phyloP scores from a whole-genome alignment of 2,888 invertebrate species.

The Drosophila picticornis region DNA sequence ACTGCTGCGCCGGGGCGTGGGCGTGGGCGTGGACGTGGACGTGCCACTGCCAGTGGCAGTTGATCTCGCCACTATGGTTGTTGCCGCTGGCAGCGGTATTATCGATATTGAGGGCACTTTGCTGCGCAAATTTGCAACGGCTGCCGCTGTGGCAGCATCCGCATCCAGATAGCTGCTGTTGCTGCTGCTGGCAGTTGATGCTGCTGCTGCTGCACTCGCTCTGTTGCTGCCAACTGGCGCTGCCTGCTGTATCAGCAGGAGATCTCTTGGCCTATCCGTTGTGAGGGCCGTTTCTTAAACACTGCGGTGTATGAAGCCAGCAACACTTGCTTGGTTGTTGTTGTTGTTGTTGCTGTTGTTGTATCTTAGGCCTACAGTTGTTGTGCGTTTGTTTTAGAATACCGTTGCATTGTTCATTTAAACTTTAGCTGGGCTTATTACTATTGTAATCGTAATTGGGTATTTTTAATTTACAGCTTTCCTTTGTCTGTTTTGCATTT shows the following conservation, averaged over 20 bases:
- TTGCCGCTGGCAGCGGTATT: slow-evolving; percentile 81
- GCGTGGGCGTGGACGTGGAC: slow-evolving; percentile 30
- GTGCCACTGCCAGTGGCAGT: slow-evolving; percentile 7
- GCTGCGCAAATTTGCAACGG: slow-evolving; percentile 79
- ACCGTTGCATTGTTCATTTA: not conserved
- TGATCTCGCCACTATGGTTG: slow-evolving; percentile 53
- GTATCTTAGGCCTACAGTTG: not conserved
- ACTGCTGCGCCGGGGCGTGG: slow-evolving; percentile 42
- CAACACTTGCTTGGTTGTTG: slow-evolving; percentile 26
- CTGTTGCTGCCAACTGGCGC: slow-evolving; percentile 62
- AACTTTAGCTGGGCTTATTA: not conserved
- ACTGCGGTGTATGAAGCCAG: slow-evolving; percentile 13
- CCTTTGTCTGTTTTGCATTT: not conserved
- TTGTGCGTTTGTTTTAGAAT: slow-evolving; percentile 14
- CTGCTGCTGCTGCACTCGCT: slow-evolving; percentile 27
- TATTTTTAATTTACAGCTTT: not conserved
- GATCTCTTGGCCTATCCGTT: slow-evolving; percentile 82
- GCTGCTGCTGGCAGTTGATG: slow-evolving; percentile 30
- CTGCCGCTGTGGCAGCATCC: slow-evolving; percentile 65
- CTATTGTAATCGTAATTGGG: not conserved
- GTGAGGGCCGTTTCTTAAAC: slow-evolving; percentile 71
- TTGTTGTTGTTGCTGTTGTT: not conserved
- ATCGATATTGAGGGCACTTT: slow-evolving; percentile 85
- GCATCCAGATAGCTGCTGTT: slow-evolving; percentile 51
- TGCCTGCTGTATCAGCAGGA: slow-evolving; percentile 82